These are phyloP conservation scores for Aethes cnicana DNA, from an alignment of 2,888 invertebrate species.

Conservation along the genomic window DNA sequence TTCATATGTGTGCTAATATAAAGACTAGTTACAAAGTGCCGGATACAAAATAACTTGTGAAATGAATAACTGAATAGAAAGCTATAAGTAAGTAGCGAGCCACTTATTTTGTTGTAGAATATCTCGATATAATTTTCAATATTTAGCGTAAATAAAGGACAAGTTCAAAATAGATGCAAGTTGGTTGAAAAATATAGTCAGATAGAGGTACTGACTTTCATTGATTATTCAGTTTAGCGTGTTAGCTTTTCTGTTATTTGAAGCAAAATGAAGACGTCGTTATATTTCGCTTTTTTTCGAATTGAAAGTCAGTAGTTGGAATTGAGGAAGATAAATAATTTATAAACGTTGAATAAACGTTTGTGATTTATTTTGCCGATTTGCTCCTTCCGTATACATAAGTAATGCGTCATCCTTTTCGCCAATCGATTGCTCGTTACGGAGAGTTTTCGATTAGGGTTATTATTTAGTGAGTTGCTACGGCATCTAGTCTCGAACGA, in stretches of 20 bases:
- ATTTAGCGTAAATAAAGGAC: background rate
- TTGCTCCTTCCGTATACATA: conserved; percentile 14
- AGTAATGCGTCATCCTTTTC: conserved; percentile 20
- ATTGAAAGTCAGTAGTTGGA: background rate
- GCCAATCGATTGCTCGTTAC: conserved; percentile 12
- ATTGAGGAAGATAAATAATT: conserved; percentile 1
- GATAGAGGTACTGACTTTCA: too few species aligned
- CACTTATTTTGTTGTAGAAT: too few species aligned
- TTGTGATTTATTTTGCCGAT: conserved; percentile 10
- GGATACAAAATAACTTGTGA: too few species aligned
- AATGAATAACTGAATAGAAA: too few species aligned
- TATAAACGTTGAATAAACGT: background rate
- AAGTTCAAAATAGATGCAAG: too few species aligned
- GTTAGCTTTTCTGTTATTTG: background rate
- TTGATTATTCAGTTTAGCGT: conserved; percentile 5
- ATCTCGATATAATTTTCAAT: too few species aligned
- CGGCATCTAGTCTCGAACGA: too few species aligned
- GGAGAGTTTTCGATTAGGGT: background rate
- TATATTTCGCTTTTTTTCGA: background rate
- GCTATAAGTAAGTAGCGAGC: too few species aligned
- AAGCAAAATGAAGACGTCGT: background rate
- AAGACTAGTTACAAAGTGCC: too few species aligned
- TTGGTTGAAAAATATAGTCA: too few species aligned
- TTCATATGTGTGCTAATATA: too few species aligned
- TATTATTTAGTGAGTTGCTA: too few species aligned